A percentile compares a stretch with the other conserved stretches of the same genome.
phyloP scores from a whole-genome alignment of 2,113 vertebrate species.

The Gadus chalcogrammus region DNA sequence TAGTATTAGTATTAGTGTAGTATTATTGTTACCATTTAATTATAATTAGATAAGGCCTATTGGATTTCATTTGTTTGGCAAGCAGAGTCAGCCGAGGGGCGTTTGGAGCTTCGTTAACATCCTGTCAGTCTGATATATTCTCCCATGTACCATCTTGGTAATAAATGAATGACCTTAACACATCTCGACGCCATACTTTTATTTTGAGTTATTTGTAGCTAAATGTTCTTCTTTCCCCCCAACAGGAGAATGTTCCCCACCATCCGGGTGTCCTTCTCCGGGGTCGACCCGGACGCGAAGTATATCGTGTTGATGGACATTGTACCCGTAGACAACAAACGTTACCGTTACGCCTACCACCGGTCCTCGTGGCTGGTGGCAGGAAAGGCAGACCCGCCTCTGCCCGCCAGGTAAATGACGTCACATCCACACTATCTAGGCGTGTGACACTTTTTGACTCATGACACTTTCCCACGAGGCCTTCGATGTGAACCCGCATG shows the following conservation, averaged over 20 bases:
- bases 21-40: too few relatives aligned
- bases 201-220: not conserved
- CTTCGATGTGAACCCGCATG: too few relatives aligned
- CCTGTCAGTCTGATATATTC: too few relatives aligned
- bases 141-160: too few relatives aligned
- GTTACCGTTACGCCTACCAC: conserved; percentile 97
- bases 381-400: conserved; percentile 94
- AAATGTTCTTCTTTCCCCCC: not conserved
- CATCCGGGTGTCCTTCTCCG: conserved; percentile 96
- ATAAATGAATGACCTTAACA: too few relatives aligned
- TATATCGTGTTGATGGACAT: conserved; percentile 99
- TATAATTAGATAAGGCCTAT: too few relatives aligned
- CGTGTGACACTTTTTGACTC: too few relatives aligned
- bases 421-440: not conserved
- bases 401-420: conserved; percentile 85
- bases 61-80: too few relatives aligned
- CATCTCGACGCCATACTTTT: not conserved
- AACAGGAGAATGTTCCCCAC: conserved; percentile 98
- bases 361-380: conserved; percentile 97
- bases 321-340: conserved; percentile 97
- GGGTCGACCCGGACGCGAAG: conserved; percentile 93
- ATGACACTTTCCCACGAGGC: too few relatives aligned
- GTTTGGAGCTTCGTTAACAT: not conserved
- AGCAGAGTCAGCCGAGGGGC: not conserved
- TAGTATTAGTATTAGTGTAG: too few relatives aligned